These are phyloP conservation scores for Pagetopsis macropterus DNA, from an alignment of 2,797 vertebrate genomes.

Conservation along the genomic window DNA sequence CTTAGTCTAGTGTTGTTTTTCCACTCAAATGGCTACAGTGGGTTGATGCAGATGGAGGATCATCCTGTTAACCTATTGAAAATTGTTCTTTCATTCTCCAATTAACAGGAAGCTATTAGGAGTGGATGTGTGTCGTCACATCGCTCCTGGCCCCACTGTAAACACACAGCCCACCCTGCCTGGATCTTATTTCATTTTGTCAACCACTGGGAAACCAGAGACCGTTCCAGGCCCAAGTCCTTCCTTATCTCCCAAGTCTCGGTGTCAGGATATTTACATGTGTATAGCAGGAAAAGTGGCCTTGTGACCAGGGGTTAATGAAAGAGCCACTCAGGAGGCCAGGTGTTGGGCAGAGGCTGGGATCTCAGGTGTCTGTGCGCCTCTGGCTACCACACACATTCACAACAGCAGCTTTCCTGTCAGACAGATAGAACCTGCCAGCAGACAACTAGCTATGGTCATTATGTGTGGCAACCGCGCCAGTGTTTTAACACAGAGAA, in stretches of 20 bases:
- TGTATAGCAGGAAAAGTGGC: slow-evolving; percentile 49
- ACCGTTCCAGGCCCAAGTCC: background rate
- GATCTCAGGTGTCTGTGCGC: slow-evolving; percentile 53
- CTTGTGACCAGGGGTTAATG: slow-evolving; percentile 42
- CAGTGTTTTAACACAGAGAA: slow-evolving; percentile 13
- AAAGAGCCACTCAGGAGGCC: slow-evolving; percentile 22
- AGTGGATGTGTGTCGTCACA: slow-evolving; percentile 24
- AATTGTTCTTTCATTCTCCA: slow-evolving; percentile 6
- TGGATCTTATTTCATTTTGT: slow-evolving; percentile 59
- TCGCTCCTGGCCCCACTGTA: slow-evolving; percentile 48
- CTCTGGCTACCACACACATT: slow-evolving; percentile 34
- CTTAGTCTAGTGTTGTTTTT: no score
- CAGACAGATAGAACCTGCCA: slow-evolving; percentile 19
- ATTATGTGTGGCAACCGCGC: background rate
- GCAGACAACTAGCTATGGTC: slow-evolving; percentile 1
- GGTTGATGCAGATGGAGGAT: slow-evolving; percentile 11
- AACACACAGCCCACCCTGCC: slow-evolving; percentile 31
- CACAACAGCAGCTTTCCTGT: slow-evolving; percentile 36
- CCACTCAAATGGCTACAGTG: no score
- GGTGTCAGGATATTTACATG: slow-evolving; percentile 47
- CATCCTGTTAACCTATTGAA: slow-evolving; percentile 30
- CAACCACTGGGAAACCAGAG: slow-evolving; percentile 48
- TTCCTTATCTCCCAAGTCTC: slow-evolving; percentile 40
- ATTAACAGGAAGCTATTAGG: slow-evolving; percentile 46
- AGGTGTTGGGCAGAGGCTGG: slow-evolving; percentile 44